Evolutionary conservation across 2,113 vertebrate species (phyloP).

Genomic region (Catharus minimus): DNA sequence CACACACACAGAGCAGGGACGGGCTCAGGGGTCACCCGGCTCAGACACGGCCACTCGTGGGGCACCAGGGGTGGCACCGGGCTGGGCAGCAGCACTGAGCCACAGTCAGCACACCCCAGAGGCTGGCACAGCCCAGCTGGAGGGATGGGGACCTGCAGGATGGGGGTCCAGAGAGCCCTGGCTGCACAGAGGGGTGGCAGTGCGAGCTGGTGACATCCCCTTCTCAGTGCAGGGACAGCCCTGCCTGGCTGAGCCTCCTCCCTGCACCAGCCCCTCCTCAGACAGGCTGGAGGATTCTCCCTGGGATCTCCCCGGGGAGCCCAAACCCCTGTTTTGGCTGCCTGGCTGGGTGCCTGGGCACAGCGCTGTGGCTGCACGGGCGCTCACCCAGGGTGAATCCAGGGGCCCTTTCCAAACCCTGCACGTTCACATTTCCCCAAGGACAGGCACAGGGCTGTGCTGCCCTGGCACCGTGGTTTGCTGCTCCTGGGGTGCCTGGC

Average conservation of each 20-base stretch:
- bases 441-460: background rate
- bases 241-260: background rate
- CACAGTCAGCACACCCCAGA: rapidly evolving
- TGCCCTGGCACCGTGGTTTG: rapidly evolving
- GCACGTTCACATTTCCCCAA: background rate
- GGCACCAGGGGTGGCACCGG: background rate
- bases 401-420: background rate
- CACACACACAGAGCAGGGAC: rapidly evolving
- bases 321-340: background rate
- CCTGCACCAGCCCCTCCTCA: background rate
- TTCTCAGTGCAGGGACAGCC: rapidly evolving
- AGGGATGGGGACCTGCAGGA: background rate
- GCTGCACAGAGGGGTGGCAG: background rate
- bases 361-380: rapidly evolving
- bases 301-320: background rate
- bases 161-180: background rate
- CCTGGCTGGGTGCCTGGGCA: rapidly evolving
- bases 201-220: rapidly evolving
- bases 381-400: rapidly evolving
- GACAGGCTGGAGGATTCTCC: background rate
- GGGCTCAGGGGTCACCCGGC: rapidly evolving
- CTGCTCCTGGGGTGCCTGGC: background rate
- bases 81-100: background rate
- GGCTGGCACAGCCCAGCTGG: background rate
- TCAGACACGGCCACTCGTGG: rapidly evolving